Evolutionary conservation across 2,888 invertebrate genomes (phyloP), one percentile per base, ranked within the genome.

Genomic region (Lymantria monacha): DNA sequence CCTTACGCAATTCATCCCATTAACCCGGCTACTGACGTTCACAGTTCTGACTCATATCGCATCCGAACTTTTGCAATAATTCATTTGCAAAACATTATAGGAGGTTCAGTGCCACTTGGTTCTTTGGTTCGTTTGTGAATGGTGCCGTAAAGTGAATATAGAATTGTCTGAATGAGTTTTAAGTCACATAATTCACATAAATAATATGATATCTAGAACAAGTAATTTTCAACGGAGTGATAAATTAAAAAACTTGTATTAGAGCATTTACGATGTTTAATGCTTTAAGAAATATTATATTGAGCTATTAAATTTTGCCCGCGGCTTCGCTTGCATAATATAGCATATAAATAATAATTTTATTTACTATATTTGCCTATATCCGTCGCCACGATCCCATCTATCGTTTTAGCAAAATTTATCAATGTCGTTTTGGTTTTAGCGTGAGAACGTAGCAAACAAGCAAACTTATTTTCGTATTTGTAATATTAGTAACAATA

Each of bases 11-110:
- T 63, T 65, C 61, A 63, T 47, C 45, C 56, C 49, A 51, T 61
- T 66, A 63, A 66, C 45, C 41, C 54, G 58, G 22, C 44, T 57
- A 41, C 38, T 51, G 55, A 62, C 42, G 52, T 31, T 59, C 52
- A 43, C 43, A 42, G 31, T 48, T 54, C 55, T 45, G 66, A 66
- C 36, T 64, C 66, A 64, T 52, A 60, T 63, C 55, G 49, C 30
- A 48, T 53, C 15, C 40, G 43, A 64, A 64, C 66, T 63, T 66
- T 64, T 50, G 66, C 63, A 55, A 64, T 64, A 60, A 66, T 51
- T 64, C 66, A 64, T 66, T 60, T 51, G 53, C 49, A 51, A 53
- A 60, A 49, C 53, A 51, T 59, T 57, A 57, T 49, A 46, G 51
- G 59, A 49, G 22, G 49, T 59, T 52, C 38, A n/a, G n/a, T n/a